These are phyloP conservation scores for Nettapus auritus DNA, from an alignment of 2,113 vertebrate genomes.

Conservation along the genomic window DNA sequence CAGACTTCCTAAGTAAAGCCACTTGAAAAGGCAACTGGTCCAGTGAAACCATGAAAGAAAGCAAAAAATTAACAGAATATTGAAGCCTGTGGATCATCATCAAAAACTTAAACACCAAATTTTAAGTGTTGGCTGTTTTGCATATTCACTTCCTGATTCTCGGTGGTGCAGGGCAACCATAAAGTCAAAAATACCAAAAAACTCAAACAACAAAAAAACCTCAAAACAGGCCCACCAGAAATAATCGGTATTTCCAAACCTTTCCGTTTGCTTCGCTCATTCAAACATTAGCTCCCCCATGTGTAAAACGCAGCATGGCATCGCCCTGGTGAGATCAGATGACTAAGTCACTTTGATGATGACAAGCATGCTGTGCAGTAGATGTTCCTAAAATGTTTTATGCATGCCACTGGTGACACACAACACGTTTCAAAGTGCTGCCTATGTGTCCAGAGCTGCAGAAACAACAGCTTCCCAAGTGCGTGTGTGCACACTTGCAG, in stretches of 20 bases:
- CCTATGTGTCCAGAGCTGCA: neutral
- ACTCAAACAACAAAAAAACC: too few species aligned
- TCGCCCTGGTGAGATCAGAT: neutral
- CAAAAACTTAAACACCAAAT: neutral
- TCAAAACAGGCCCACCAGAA: neutral
- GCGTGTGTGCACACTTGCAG: rapidly evolving
- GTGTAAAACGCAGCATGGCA: neutral
- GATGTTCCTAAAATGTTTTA: neutral
- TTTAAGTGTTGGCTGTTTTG: neutral
- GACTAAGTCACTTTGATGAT: neutral
- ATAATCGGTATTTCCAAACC: neutral
- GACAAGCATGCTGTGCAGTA: neutral
- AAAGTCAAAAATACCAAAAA: neutral
- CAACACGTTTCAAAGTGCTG: neutral
- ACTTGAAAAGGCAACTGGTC: neutral
- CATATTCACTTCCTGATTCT: neutral
- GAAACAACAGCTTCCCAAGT: neutral
- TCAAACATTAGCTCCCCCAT: neutral
- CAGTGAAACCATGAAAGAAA: neutral
- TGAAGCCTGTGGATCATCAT: neutral
- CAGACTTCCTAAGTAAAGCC: neutral
- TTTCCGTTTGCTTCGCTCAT: neutral
- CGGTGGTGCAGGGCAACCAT: neutral
- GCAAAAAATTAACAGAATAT: neutral
- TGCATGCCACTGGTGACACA: neutral